Base-by-base conservation (phyloP, 1,140 invertebrate genomes). In the Pomphorhynchus laevis region DNA sequence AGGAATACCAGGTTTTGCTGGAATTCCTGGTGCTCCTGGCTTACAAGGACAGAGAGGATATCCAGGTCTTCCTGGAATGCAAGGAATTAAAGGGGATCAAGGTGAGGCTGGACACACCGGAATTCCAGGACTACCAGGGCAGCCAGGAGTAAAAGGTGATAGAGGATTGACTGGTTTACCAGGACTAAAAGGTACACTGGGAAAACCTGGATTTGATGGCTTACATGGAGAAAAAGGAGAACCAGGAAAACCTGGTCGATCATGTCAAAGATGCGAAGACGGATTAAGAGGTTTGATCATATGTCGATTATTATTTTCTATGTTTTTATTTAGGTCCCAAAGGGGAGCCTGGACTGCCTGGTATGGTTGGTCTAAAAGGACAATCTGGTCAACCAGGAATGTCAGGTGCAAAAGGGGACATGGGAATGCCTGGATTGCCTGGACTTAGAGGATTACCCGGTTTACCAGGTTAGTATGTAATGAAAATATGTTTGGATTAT, bases 51-150 rank as follows among this genome's bases (percentile, higher is more conserved):
- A 29, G 11, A 9, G 11, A 29, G 25, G 25, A 12, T 14, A 29
- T 12, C 11, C 14, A 3, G 25, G 25, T 29, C 25, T 29, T 29
- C 6, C 25, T 29, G 25, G 25, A 3, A 9, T 9, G 11, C 25
- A 9, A 29, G 25, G 25, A n/a, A n/a, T n/a, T n/a, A n/a, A n/a
- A n/a, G n/a, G n/a, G n/a, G n/a, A n/a, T n/a, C n/a, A n/a, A n/a
- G n/a, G n/a, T n/a, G n/a, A n/a, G n/a, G n/a, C n/a, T n/a, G n/a
- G n/a, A n/a, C n/a, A n/a, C n/a, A n/a, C n/a, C n/a, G n/a, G n/a
- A n/a, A n/a, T n/a, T n/a, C n/a, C n/a, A n/a, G n/a, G 40, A 3
- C 27, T 41, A 41, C 33, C 34, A n/a, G 40, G 40, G 20, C 1
- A 16, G 4, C 34, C 24, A 20, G 40, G 40, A 2, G 5, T 34